Conservation (phyloP, 2,797 vertebrate genomes). For the Eulemur coronatus region DNA sequence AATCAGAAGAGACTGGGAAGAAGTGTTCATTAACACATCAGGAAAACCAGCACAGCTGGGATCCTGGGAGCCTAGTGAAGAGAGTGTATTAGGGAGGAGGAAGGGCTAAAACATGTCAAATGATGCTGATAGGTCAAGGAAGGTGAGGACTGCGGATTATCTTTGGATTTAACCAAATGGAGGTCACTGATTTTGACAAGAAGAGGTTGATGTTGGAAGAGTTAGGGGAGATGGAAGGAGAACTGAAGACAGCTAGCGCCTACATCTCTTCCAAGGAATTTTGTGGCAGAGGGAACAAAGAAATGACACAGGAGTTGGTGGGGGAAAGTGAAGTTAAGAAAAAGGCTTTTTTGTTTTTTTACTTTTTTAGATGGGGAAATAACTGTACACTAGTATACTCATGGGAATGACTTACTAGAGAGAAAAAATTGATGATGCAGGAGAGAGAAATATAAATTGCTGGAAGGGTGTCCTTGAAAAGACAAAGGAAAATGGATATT, state of each 20-base stretch:
- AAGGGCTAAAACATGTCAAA: not conserved
- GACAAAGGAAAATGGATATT: constrained; percentile 19
- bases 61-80: not conserved
- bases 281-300: not conserved
- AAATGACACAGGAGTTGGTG: not conserved
- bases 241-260: not conserved
- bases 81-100: not conserved
- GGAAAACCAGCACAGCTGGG: not conserved
- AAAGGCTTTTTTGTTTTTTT: not conserved
- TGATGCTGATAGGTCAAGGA: not conserved
- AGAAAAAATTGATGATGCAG: constrained; percentile 17
- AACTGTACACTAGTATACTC: not conserved
- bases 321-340: not conserved
- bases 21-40: not conserved
- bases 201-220: not conserved
- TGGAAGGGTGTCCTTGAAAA: constrained; percentile 32
- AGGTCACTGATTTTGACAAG: not conserved
- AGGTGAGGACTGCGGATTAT: not conserved
- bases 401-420: not conserved
- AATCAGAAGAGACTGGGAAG: not conserved
- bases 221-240: not conserved
- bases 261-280: not conserved
- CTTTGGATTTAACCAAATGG: not conserved
- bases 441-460: constrained; percentile 8
- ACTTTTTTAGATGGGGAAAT: constrained; percentile 2